Evolutionary conservation across 1,140 invertebrate species (phyloP).

Genomic region (Drosophila parvula): DNA sequence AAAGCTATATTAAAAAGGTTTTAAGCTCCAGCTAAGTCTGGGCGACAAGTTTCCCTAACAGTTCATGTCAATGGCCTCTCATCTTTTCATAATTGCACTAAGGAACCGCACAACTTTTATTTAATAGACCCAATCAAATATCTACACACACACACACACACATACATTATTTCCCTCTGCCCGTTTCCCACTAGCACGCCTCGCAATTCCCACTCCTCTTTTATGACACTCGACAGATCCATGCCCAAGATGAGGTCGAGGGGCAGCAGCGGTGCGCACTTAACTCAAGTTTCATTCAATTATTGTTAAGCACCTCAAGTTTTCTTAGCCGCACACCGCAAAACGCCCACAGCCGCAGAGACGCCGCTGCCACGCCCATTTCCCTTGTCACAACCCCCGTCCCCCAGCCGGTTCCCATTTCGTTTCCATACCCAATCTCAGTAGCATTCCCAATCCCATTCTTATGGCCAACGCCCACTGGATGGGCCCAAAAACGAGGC

Average conservation of each 20-base stretch:
- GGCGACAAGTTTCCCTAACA: conserved; percentile 9
- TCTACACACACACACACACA: neutral
- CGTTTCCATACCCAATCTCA: conserved; percentile 7
- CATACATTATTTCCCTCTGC: neutral
- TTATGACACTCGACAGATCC: neutral
- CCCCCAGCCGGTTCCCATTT: too few relatives aligned
- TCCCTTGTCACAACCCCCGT: conserved; percentile 4
- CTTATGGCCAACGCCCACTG: conserved; percentile 14
- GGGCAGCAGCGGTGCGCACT: conserved; percentile 43
- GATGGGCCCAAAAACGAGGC: conserved; percentile 55
- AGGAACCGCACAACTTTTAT: conserved; percentile 70
- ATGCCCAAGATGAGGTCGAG: neutral
- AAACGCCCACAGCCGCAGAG: conserved; percentile 38
- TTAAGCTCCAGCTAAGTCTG: too few relatives aligned
- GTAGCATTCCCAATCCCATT: conserved; percentile 10
- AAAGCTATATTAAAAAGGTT: too few relatives aligned
- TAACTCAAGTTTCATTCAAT: conserved; percentile 81
- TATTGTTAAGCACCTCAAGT: conserved; percentile 82
- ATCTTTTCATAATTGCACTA: conserved; percentile 58
- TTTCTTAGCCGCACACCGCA: conserved; percentile 77
- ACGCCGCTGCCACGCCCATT: conserved; percentile 10
- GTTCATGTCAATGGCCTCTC: conserved; percentile 3
- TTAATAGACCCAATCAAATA: conserved; percentile 78
- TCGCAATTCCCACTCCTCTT: too few relatives aligned
- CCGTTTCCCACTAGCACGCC: too few relatives aligned